phyloP scores from a whole-genome alignment of 2,888 invertebrate species.

The Schizaphis graminum region DNA sequence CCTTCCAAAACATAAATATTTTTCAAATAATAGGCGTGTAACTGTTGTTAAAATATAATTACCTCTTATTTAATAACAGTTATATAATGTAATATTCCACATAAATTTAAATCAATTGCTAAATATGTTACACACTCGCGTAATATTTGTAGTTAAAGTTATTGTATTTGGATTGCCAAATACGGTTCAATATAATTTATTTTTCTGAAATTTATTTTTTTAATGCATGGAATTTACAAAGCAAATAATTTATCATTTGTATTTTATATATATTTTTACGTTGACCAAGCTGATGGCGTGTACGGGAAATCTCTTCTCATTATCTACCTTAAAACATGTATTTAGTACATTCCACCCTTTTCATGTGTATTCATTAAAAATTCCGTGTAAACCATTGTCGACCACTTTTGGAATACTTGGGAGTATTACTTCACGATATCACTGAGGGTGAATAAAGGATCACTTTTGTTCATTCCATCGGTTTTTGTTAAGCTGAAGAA shows the following conservation, averaged over 20 bases:
- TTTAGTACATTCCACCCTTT: neutral
- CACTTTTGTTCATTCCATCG: neutral
- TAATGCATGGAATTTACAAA: neutral
- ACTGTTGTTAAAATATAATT: neutral
- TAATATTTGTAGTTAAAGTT: neutral
- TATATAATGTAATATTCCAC: neutral
- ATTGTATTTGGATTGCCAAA: neutral
- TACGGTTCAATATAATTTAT: neutral
- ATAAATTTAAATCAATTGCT: neutral
- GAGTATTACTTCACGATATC: neutral
- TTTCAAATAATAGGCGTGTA: neutral
- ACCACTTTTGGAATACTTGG: conserved; percentile 38
- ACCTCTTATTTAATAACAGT: neutral
- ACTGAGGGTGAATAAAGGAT: neutral
- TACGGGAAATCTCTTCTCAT: conserved; percentile 26
- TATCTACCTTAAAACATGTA: conserved; percentile 24
- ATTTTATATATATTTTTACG: neutral
- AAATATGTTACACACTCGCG: neutral
- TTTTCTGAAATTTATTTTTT: neutral
- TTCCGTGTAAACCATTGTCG: conserved; percentile 1
- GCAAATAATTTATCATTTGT: neutral
- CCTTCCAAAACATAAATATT: neutral
- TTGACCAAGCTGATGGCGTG: neutral
- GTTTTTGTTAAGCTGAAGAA: neutral
- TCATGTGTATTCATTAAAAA: conserved; percentile 47